Conservation (phyloP, 2,797 vertebrate species). For the Borostomias antarcticus region DNA sequence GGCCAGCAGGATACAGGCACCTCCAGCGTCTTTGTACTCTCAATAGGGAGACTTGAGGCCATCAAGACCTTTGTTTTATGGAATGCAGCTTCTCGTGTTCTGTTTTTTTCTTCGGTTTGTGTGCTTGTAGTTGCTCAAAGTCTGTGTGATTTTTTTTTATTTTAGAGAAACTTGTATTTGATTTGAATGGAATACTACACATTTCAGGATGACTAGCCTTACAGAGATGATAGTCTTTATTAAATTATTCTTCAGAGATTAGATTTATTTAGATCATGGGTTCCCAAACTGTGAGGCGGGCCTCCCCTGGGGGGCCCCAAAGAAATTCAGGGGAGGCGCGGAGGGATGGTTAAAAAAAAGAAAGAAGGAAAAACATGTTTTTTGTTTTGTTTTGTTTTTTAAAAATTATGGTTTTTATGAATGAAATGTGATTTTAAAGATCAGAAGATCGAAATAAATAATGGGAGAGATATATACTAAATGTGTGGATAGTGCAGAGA, state of each 20-base stretch:
- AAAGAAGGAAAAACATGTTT: too few relatives aligned
- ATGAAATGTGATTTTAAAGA: too few relatives aligned
- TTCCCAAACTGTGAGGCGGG: too few relatives aligned
- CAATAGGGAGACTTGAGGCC: constrained; percentile 41
- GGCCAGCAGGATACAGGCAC: constrained; percentile 47
- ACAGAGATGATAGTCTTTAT: constrained; percentile 37
- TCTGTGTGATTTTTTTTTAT: constrained; percentile 41
- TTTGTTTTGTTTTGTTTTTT: too few relatives aligned
- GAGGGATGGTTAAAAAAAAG: too few relatives aligned
- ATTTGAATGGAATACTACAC: constrained; percentile 36
- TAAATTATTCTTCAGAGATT: constrained; percentile 40
- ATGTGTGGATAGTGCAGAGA: too few relatives aligned
- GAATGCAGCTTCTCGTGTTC: constrained; percentile 42
- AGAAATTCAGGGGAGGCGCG: too few relatives aligned
- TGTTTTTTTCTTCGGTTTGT: constrained; percentile 46
- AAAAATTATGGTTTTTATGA: too few relatives aligned
- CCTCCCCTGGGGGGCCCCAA: too few relatives aligned
- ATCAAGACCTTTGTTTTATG: constrained; percentile 34
- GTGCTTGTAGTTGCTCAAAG: constrained; percentile 33
- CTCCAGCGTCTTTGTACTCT: constrained; percentile 34
- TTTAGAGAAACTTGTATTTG: constrained; percentile 31
- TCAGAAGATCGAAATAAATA: too few relatives aligned
- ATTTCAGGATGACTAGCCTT: constrained; percentile 47
- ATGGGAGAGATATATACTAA: too few relatives aligned
- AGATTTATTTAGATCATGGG: constrained; percentile 28